Base-by-base conservation (phyloP, 2,888 invertebrate genomes). In the Apamea sordens region DNA sequence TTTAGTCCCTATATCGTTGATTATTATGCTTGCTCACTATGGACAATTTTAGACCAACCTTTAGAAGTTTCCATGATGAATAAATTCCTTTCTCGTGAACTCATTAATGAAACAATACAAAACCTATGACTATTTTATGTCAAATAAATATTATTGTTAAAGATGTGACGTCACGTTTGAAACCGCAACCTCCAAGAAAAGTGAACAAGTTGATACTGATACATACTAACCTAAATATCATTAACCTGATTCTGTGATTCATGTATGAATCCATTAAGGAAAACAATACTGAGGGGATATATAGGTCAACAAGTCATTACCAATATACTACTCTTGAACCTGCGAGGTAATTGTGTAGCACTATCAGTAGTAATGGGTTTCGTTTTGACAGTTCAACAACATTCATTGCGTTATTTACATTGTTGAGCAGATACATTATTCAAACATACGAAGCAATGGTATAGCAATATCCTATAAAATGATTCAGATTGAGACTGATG, bases 251-350 rank as follows among this genome's bases (percentile, higher is more conserved):
- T 32, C 32, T 32, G 32, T 32, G 32, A 32, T 32, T 74, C 44
- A 73, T 67, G 2, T 21, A 61, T 44, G 74, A 44, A 59, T 61
- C 61, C 24, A 53, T 53, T 44, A 61, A 32, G n/a, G 80, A 56
- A 61, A 80, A 68, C 21, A 73, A 53, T 36, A 68, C 21, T 50
- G 24, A 68, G 53, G 36, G 59, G 64, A 32, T 53, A 67, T 70
- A 79, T 56, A 79, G 73, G 80, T 80, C 65, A 79, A 50, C 4
- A 32, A 73, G 72, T 79, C 72, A 80, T 80, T 61, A 61, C 32
- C 47, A 21, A 24, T 61, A 2, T 2, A 15, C 0, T 1, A 3
- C 24, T 32, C 50, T 80, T 67, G 61, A 73, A 68, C 32, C 32
- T 67, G 41, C 41, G 41, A 7, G 6, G 6, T 7, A 41, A 41